Evolutionary conservation across 2,888 invertebrate species (phyloP), one percentile per base, ranked within the genome.

Genomic region (Drosophila meridionalis): DNA sequence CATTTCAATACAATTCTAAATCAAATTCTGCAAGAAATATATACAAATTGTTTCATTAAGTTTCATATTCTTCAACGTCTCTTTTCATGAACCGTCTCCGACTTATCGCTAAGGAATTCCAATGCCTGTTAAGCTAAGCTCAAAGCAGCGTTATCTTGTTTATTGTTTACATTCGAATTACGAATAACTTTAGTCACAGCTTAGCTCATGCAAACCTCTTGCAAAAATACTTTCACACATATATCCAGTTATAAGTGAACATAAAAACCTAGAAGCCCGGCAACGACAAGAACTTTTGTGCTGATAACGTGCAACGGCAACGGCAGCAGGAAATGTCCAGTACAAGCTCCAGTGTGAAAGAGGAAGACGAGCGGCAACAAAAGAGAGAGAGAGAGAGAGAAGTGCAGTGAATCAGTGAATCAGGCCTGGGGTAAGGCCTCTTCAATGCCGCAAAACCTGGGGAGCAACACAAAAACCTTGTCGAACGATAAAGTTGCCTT

Each of bases 301-400:
- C 87, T 89, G 84, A 84, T 84, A 89, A 87, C 61, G 60, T 47
- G 79, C 69, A 64, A 85, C 73, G 70, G 79, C 69, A 64, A 85
- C 73, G 70, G 76, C 87, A 81, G 81, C 87, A 76, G 89, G 82
- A 85, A 89, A 75, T 87, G 82, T 69, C 67, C 76, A 48, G 63
- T 52, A 50, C 34, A 64, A 32, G 6, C 28, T 56, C 34, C 56
- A 34, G 36, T 43, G 47, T 57, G n/a, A 6, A 20, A 53, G 71
- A 45, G 45, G 56, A 48, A 52, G 55, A 50, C 55, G 55, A 38
- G 36, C 57, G 55, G 32, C 50, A 48, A 48, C 14, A 20, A 20
- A 20, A 20, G 20, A 20, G 20, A 20, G 20, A 20, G 20, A 20
- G 20, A 20, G 20, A 20, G 40, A 53, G 30, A 40, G 62, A 53